Percentiles rank a stretch among this genome's conserved stretches.
Conservation (phyloP, 1,140 invertebrate genomes). For the Pomacea maculata region DNA sequence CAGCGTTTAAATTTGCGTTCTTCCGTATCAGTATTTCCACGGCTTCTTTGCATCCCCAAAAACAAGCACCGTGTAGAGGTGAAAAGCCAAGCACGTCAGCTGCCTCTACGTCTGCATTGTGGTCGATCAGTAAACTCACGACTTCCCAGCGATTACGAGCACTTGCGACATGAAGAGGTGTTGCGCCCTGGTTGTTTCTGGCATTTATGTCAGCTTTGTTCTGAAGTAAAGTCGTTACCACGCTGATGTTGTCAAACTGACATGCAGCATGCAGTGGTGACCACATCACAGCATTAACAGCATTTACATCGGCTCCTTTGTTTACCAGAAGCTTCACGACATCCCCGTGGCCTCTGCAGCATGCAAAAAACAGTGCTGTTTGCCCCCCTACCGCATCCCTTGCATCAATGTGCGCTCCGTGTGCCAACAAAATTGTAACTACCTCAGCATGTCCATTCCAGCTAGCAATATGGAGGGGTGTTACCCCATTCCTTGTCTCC, state of each 20-base stretch:
- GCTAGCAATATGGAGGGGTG: neutral
- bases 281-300: neutral
- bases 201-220: neutral
- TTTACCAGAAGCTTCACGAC: neutral
- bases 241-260: neutral
- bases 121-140: neutral
- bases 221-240: neutral
- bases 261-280: neutral
- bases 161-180: slow-evolving; percentile 1
- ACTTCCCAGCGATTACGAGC: neutral
- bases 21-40: neutral
- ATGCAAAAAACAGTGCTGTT: neutral
- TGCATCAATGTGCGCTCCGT: neutral
- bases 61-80: neutral
- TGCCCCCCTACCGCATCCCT: neutral
- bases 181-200: neutral
- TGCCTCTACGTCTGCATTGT: neutral
- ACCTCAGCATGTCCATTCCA: neutral
- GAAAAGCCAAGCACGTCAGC: neutral
- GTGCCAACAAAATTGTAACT: neutral
- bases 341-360: neutral
- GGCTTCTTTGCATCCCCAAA: neutral
- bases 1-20: neutral
- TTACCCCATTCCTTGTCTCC: no score
- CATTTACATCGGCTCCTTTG: slow-evolving; percentile 3